These are phyloP conservation scores for Lycophotia porphyrea DNA, from an alignment of 2,888 invertebrate species.

Conservation along the genomic window DNA sequence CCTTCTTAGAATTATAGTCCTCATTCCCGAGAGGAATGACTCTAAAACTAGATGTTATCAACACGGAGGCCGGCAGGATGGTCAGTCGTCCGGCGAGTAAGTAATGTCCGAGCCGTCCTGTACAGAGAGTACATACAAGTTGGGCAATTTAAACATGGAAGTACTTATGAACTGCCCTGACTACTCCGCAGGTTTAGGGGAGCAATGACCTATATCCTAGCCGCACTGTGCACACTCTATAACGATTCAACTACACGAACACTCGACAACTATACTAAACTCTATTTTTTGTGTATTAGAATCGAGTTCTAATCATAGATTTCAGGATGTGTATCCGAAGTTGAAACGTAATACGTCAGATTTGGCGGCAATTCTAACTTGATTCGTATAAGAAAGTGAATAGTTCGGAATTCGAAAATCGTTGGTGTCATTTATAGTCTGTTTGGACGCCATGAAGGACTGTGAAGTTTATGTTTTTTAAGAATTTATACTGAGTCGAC, in stretches of 20 bases:
- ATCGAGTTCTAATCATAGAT: constrained; percentile 86
- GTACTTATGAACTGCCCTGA: constrained; percentile 89
- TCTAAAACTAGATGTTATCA: constrained; percentile 76
- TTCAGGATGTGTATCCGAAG: constrained; percentile 73
- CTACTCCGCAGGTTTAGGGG: constrained; percentile 89
- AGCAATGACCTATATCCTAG: constrained; percentile 91
- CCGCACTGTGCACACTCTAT: constrained; percentile 75
- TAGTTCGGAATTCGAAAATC: constrained; percentile 73
- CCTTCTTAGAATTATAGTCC: constrained; percentile 64
- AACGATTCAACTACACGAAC: constrained; percentile 80
- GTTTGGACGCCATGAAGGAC: constrained; percentile 66
- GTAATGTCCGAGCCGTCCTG: constrained; percentile 82
- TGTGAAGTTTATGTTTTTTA: constrained; percentile 89
- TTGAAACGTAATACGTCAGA: constrained; percentile 80
- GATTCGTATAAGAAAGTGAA: constrained; percentile 79
- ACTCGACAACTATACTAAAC: constrained; percentile 81
- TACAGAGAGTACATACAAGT: constrained; percentile 87
- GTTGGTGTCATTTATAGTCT: constrained; percentile 63
- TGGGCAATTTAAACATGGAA: constrained; percentile 89
- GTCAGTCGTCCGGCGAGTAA: constrained; percentile 78
- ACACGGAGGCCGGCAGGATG: constrained; percentile 76
- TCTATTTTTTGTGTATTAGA: constrained; percentile 87
- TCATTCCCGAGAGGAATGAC: constrained; percentile 71
- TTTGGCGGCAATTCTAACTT: constrained; percentile 81
- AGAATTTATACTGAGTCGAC: constrained; percentile 86